Base-by-base conservation (phyloP, 1,140 invertebrate species). In the Ephestia elutella region DNA sequence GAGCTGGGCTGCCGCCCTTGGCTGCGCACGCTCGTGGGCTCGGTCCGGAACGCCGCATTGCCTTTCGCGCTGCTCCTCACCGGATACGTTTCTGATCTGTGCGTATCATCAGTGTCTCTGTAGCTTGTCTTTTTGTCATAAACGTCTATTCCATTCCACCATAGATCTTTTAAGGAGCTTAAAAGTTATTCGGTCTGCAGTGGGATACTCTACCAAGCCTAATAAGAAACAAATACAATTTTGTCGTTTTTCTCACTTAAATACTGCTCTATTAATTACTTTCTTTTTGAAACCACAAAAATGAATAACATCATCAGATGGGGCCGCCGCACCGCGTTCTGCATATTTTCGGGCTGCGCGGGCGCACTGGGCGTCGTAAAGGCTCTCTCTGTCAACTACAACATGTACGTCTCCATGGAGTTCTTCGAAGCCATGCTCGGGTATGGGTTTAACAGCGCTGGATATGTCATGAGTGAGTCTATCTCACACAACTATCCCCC, bases 21-120 rank as follows among this genome's bases (percentile, higher is more conserved):
- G 93, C 92, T 91, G 78, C 78, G 93, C 53, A 91, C 93, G 0
- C 71, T 94, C 62, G 91, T 94, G 25, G 93, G 93, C 35, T 93
- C 93, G 4, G 89, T 94, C 30, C 93, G 93, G 63, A 94, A 92
- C 71, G 68, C 92, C 28, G 93, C 93, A 21, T 91, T 93, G 69
- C 93, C 94, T 49, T 68, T 94, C 13, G 92, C 93, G 15, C 84
- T 94, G 60, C 89, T 93, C 9, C 88, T 94, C 53, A 91, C 92
- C 10, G 93, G 93, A 51, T 89, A 92, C 68, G 67, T 93, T 9
- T 93, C 93, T 3, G 93, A 94, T 76, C 89, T 83, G 92, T 93
- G 13, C 48, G 18, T 19, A 20, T 21, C 15, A 20, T 21, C 49
- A n/a, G n/a, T n/a, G n/a, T n/a, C n/a, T n/a, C 48, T 7, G 5